phyloP scores from a whole-genome alignment of 2,797 vertebrate species.

The Acipenser ruthenus region DNA sequence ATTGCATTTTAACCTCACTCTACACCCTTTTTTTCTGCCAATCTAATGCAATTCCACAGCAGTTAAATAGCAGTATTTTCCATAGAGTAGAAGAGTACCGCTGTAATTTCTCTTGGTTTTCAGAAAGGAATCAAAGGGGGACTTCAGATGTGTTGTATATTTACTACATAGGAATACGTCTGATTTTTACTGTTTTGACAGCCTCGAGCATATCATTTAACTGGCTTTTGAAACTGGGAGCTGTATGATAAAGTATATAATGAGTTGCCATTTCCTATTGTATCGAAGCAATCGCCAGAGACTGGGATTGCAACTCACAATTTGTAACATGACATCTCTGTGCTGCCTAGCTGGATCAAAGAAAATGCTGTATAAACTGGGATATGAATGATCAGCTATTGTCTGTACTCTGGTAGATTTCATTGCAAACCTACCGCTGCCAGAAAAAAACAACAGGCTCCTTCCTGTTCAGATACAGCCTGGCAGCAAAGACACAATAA shows the following conservation, averaged over 20 bases:
- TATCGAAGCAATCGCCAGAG: conserved; percentile 6
- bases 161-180: background rate
- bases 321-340: background rate
- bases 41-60: no score
- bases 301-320: background rate
- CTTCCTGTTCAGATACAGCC: no score
- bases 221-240: conserved; percentile 13
- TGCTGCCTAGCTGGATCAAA: no score
- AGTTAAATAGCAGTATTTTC: background rate
- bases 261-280: conserved; percentile 11
- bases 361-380: no score
- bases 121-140: background rate
- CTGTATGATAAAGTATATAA: conserved; percentile 8
- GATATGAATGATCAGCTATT: no score
- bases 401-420: no score
- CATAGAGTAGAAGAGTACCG: background rate
- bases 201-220: conserved; percentile 9
- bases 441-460: no score
- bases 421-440: no score
- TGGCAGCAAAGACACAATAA: no score
- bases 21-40: background rate
- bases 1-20: background rate
- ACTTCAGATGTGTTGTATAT: conserved; percentile 1
- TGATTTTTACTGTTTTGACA: conserved; percentile 2
- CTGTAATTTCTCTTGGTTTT: background rate